Base-by-base conservation (phyloP, 2,888 invertebrate genomes). In the Eumerus sabulonum region DNA sequence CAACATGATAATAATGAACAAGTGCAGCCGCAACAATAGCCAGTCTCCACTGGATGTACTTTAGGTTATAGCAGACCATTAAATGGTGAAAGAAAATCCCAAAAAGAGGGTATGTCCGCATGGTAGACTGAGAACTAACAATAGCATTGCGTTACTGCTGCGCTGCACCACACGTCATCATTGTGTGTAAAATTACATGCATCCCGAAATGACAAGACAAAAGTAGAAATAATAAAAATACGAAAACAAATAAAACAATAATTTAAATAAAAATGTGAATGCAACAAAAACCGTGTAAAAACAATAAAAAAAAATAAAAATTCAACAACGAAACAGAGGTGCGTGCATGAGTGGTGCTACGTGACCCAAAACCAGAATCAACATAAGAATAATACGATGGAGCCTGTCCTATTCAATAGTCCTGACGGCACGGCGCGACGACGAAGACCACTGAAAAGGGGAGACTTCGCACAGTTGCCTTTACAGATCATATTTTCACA, bases 331-430 rank as follows among this genome's bases (percentile, higher is more conserved):
- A 62, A 66, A 40, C 64, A 59, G 68, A 74, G 79, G 79, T 79
- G 79, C 79, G 79, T 79, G 79, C 73, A 79, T 72, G 74, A 79
- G 74, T 79, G 79, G 74, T 77, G 79, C 79, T 74, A 79, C 74
- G 79, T 79, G 79, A 79, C 74, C 74, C 79, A 79, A 79, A 79
- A 79, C 79, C 79, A 74, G 74, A 79, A 79, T 68, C 74, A 74
- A 64, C 79, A 64, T 60, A 73, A 64, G 71, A 76, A 72, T 76
- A 68, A 76, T 71, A 64, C 64, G 53, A 76, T 63, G 51, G 47
- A 63, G 67, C 51, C 57, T 68, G 56, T 67, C 67, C 72, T 59
- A 67, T 77, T 68, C 72, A 77, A 56, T 68, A 59, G 77, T 77
- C 77, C 77, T 72, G 16, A 42, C 36, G 71, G 13, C 13, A n/a